Evolutionary conservation across 2,888 invertebrate genomes (phyloP).

Genomic region (Trissoscelio sp.): DNA sequence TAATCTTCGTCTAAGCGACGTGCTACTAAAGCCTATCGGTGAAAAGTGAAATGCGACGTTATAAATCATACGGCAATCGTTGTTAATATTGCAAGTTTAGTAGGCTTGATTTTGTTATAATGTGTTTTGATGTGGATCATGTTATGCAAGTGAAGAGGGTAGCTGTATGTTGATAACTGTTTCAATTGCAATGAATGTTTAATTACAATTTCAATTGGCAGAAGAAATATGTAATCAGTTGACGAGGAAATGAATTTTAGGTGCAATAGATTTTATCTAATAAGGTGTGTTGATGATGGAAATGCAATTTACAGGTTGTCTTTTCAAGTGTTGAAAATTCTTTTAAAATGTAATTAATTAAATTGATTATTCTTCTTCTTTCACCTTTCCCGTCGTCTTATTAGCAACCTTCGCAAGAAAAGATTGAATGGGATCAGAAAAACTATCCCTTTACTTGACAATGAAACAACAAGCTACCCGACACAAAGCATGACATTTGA

Average conservation of each 20-base stretch:
- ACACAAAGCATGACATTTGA: conserved; percentile 55
- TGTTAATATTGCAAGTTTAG: conserved; percentile 46
- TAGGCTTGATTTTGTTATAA: conserved; percentile 17
- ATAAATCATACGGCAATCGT: conserved; percentile 55
- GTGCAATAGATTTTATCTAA: too few species aligned
- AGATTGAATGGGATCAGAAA: conserved; percentile 5
- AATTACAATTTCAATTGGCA: conserved; percentile 32
- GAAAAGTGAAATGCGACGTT: conserved; percentile 63
- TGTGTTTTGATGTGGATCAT: conserved; percentile 11
- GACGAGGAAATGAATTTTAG: background rate
- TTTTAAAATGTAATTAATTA: too few species aligned
- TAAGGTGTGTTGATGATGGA: too few species aligned
- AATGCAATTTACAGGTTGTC: too few species aligned
- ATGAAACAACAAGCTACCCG: conserved; percentile 5
- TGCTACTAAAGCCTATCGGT: conserved; percentile 42
- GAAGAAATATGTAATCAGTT: conserved; percentile 5
- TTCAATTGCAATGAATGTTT: conserved; percentile 12
- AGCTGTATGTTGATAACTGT: conserved; percentile 3
- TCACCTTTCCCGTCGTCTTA: too few species aligned
- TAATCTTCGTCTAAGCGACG: conserved; percentile 62
- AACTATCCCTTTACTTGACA: conserved; percentile 36
- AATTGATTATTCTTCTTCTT: too few species aligned
- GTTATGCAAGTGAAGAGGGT: conserved; percentile 2
- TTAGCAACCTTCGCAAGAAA: background rate
- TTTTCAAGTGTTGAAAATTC: too few species aligned